These are phyloP conservation scores for Amazona finschi DNA, from an alignment of 2,797 vertebrate species.

Conservation along the genomic window DNA sequence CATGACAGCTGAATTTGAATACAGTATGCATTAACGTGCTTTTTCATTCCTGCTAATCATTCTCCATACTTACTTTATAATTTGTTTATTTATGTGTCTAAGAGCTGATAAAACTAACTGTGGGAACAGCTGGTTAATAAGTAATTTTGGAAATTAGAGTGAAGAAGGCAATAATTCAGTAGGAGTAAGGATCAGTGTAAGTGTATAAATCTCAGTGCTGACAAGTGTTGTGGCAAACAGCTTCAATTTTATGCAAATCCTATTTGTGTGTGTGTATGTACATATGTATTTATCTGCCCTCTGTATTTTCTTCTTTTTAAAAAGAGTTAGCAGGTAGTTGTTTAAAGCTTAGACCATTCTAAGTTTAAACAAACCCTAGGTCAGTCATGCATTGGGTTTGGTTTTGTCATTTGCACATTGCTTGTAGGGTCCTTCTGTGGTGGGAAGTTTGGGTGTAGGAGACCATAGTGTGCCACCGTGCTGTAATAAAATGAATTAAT, in stretches of 20 bases:
- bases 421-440: neutral
- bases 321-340: neutral
- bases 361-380: neutral
- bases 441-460: neutral
- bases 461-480: fast-evolving
- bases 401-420: neutral
- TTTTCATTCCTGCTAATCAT: conserved; percentile 59
- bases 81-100: conserved; percentile 67
- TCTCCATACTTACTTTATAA: conserved; percentile 61
- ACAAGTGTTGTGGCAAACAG: neutral
- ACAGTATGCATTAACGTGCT: conserved; percentile 54
- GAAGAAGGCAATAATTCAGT: neutral
- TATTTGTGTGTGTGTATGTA: neutral
- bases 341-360: neutral
- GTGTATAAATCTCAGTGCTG: neutral
- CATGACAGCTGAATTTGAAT: conserved; percentile 71
- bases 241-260: neutral
- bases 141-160: conserved; percentile 54
- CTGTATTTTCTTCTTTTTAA: neutral
- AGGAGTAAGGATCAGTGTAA: neutral
- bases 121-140: conserved; percentile 62
- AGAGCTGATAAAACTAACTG: conserved; percentile 40
- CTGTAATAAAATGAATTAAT: neutral
- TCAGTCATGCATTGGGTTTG: neutral
- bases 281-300: neutral